Evolutionary conservation across 2,888 invertebrate genomes (phyloP).

Genomic region (Panorpa germanica): DNA sequence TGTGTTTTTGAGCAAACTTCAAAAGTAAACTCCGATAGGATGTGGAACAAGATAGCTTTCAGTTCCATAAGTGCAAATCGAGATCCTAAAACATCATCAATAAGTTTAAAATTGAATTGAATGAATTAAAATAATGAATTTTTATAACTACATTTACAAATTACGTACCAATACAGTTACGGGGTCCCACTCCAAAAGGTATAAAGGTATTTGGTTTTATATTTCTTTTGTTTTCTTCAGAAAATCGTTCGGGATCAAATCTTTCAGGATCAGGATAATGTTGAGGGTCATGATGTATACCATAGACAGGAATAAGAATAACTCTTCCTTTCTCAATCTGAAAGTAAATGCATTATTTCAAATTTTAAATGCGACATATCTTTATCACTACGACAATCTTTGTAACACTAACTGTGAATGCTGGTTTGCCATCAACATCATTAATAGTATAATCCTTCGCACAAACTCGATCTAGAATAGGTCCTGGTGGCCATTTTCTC

Average conservation of each 20-base stretch:
- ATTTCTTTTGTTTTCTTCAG: too few relatives aligned
- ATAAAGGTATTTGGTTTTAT: slow-evolving; percentile 27
- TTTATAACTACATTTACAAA: neutral
- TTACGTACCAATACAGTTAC: slow-evolving; percentile 28
- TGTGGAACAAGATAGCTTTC: too few relatives aligned
- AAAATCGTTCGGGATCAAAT: slow-evolving; percentile 21
- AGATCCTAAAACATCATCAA: slow-evolving; percentile 8
- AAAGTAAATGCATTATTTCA: neutral
- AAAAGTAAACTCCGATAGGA: slow-evolving; percentile 11
- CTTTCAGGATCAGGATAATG: slow-evolving; percentile 22
- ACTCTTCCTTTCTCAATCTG: slow-evolving; percentile 17
- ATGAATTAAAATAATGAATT: neutral
- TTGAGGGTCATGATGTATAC: slow-evolving; percentile 18
- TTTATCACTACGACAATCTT: slow-evolving; percentile 14
- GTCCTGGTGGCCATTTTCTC: slow-evolving; percentile 18
- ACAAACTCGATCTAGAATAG: slow-evolving; percentile 18
- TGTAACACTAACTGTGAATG: slow-evolving; percentile 17
- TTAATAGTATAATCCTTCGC: slow-evolving; percentile 18
- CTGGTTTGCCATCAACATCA: too few relatives aligned
- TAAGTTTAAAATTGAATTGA: neutral
- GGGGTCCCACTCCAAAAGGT: slow-evolving; percentile 33
- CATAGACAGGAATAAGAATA: slow-evolving; percentile 17
- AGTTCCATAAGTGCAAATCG: too few relatives aligned
- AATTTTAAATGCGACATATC: too few relatives aligned
- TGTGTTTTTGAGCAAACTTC: slow-evolving; percentile 9